A percentile compares a stretch with the other conserved stretches of the same genome.
Conservation (phyloP, 2,888 invertebrate species). For the Nezara viridula region DNA sequence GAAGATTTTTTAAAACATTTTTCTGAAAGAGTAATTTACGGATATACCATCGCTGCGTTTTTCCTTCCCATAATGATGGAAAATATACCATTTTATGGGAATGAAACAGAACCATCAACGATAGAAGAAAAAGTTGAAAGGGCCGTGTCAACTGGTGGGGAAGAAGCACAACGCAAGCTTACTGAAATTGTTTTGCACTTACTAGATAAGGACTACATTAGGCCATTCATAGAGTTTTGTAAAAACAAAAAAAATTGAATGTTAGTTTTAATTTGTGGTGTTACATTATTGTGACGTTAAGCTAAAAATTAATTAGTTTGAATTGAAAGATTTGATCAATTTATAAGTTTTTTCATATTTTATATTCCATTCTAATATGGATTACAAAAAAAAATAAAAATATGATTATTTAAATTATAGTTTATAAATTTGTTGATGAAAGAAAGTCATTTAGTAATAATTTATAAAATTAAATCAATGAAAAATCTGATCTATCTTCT, state of each 20-base stretch:
- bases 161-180: neutral
- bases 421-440: no score
- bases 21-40: constrained; percentile 62
- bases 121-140: constrained; percentile 10
- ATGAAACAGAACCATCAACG: neutral
- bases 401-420: no score
- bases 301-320: no score
- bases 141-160: neutral
- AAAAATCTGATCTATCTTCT: no score
- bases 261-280: neutral
- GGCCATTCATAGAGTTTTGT: constrained; percentile 1
- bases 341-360: no score
- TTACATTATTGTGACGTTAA: no score
- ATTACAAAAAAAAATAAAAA: no score
- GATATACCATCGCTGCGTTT: constrained; percentile 61
- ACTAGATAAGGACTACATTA: constrained; percentile 4
- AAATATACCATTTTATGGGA: neutral
- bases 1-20: constrained; percentile 60
- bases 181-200: constrained; percentile 17
- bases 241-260: neutral
- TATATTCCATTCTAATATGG: no score
- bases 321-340: no score
- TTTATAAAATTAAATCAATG: no score
- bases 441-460: no score
- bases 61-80: constrained; percentile 63